phyloP scores from a whole-genome alignment of 2,888 invertebrate genomes.

The Rhingia rostrata region DNA sequence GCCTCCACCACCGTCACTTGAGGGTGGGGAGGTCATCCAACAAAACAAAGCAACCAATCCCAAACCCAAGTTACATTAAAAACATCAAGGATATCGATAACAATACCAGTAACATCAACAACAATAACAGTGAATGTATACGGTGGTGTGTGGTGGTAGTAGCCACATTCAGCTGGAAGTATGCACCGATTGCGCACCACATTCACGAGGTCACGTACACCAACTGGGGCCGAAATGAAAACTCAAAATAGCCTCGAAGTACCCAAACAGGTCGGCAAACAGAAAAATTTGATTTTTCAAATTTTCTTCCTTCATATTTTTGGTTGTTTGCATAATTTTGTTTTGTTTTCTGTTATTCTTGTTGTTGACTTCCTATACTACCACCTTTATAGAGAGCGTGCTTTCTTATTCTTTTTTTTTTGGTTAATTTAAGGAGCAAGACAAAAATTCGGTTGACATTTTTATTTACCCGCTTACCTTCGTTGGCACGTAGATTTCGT shows the following conservation, averaged over 20 bases:
- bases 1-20: constrained; percentile 75
- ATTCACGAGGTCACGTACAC: constrained; percentile 93
- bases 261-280: constrained; percentile 88
- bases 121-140: constrained; percentile 43
- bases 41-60: constrained; percentile 47
- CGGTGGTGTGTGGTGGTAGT: constrained; percentile 32
- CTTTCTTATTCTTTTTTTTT: constrained; percentile 5
- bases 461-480: constrained; percentile 14
- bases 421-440: constrained; percentile 7
- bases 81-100: constrained; percentile 8
- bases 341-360: neutral
- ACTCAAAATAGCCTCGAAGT: constrained; percentile 95
- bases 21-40: constrained; percentile 71
- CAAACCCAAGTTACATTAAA: constrained; percentile 30
- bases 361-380: constrained; percentile 3
- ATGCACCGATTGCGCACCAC: constrained; percentile 89
- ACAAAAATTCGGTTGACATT: neutral
- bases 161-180: constrained; percentile 71
- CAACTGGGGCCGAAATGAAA: constrained; percentile 95
- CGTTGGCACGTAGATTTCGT: constrained; percentile 33
- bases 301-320: constrained; percentile 12
- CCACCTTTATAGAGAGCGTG: neutral
- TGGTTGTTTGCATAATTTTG: neutral
- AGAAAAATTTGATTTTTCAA: neutral
- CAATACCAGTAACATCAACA: constrained; percentile 15